Evolutionary conservation across 2,113 vertebrate species (phyloP), one percentile per base, ranked within the genome.

Genomic region (Catagonus wagneri): DNA sequence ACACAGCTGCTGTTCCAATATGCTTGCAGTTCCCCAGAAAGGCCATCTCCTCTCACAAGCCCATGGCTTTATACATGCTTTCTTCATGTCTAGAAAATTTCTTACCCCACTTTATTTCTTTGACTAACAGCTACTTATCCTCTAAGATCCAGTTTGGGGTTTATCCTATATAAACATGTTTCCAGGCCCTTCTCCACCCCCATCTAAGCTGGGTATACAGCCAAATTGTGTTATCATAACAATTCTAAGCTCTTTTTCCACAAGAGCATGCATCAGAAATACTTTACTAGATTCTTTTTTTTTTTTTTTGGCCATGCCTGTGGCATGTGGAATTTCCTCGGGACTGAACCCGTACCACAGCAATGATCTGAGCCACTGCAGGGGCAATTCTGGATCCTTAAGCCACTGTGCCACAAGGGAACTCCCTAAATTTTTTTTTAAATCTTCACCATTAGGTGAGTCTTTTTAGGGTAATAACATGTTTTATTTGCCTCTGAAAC

Each of bases 401-500:
- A 44, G 5, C 44, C 44, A 44, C 44, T 44, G 44, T 44, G 8
- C 44, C 44, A 44, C 44, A 44, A 44, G 44, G 44, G 44, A 44
- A 44, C 44, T 6, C 44, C 44, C 44, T 44, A 44, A 44, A 44
- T 44, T 44, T 44, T 44, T n/a, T 69, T 63, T 86, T n/a, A 8
- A n/a, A 36, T 89, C 52, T 56, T 90, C 2, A 71, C 39, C 5
- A 63, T 39, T 89, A n/a, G 16, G 1, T 44, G 10, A 76, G 56
- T 60, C 4, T 17, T 36, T 52, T 90, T 75, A 74, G 22, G 63
- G 19, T 60, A 54, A 92, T 32, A 81, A 0, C 9, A 9, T 79
- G 22, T 81, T 94, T 85, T 71, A 85, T 86, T 85, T 81, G 25
- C n/a, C 29, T 78, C 78, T 89, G 56, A 91, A 85, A 22, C 14